Conservation (phyloP, 2,797 vertebrate species). For the Dipus sagitta region DNA sequence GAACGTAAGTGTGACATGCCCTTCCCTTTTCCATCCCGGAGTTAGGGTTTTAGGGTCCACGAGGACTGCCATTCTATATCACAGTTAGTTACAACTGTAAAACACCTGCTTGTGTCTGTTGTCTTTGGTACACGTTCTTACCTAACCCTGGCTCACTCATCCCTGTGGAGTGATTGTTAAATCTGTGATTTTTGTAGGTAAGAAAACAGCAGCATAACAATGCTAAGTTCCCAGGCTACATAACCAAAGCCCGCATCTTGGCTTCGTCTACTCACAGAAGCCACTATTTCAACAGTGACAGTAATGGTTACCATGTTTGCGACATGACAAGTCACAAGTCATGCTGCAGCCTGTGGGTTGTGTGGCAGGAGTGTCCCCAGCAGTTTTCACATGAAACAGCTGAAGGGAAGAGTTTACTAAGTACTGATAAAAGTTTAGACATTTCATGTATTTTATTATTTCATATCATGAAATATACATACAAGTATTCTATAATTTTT, state of each 20-base stretch:
- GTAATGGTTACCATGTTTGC: background rate
- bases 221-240: background rate
- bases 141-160: background rate
- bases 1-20: background rate
- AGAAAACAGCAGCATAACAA: background rate
- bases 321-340: no score
- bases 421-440: background rate
- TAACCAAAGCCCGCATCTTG: background rate
- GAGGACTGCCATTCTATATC: background rate
- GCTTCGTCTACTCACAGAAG: background rate
- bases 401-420: background rate
- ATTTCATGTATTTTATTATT: conserved; percentile 32
- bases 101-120: background rate
- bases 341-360: background rate
- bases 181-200: background rate
- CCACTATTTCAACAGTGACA: background rate
- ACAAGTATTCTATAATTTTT: background rate
- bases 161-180: background rate
- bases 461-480: background rate
- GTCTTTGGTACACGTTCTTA: background rate
- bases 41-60: background rate
- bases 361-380: background rate
- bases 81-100: background rate
- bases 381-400: background rate
- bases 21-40: background rate